These are phyloP conservation scores for Threskiornis aethiopicus DNA, from an alignment of 2,797 vertebrate species.

Conservation along the genomic window DNA sequence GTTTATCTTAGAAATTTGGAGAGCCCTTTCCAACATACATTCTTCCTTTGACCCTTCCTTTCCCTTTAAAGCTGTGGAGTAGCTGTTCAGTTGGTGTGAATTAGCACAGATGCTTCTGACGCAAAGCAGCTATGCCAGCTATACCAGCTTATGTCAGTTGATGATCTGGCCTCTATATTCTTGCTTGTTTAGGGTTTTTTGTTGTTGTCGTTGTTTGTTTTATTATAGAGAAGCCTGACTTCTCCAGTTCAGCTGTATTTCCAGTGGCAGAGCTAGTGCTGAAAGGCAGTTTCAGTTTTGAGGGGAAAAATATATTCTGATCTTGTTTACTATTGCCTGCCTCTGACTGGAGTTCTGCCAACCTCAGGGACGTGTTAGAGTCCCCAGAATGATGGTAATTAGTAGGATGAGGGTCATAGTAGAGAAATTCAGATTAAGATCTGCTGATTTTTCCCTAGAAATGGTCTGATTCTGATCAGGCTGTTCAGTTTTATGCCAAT, in stretches of 20 bases:
- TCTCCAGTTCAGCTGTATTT: neutral
- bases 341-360: neutral
- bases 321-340: neutral
- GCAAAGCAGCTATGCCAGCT: neutral
- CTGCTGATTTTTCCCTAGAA: neutral
- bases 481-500: neutral
- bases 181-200: neutral
- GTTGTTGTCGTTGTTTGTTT: neutral
- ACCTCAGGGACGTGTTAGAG: neutral
- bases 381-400: neutral
- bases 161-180: neutral
- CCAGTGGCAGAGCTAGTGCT: neutral
- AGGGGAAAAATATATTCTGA: neutral
- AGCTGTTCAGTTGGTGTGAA: neutral
- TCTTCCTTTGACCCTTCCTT: neutral
- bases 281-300: neutral
- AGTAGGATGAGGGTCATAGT: neutral
- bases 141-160: neutral
- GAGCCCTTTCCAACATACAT: neutral
- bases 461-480: neutral
- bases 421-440: neutral
- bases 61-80: neutral
- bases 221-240: neutral
- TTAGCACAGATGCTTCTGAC: neutral
- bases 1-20: neutral